Base-by-base conservation (phyloP, 2,888 invertebrate genomes). In the Erpobdella octoculata region DNA sequence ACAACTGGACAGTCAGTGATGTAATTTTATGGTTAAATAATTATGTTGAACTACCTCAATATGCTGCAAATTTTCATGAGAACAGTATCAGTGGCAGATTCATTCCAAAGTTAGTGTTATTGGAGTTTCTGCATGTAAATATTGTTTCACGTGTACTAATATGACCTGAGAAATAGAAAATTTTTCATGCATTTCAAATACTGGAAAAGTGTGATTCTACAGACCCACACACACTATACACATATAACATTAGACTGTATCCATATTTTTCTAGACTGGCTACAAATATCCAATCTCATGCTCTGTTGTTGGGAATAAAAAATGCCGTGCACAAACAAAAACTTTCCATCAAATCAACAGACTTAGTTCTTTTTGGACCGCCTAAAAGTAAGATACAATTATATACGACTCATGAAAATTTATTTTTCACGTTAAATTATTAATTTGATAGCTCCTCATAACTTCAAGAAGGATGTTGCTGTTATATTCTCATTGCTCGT, bases 261-360 rank as follows among this genome's bases (percentile, higher is more conserved):
- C 46, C 46, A 41, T 41, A 41, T 41, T 41, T n/a, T 78, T 80
- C 61, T 77, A 96, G 96, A 84, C 86, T 98, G 85, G 97, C 98
- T 71, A 91, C 92, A 59, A 93, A 93, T 84, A 90, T 81, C 8
- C 81, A 82, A 25, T 95, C 90, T 85, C 86, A 95, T 75, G 89
- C 89, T 82, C 89, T 88, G 80, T 89, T 90, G 70, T 87, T 98
- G 77, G 95, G 95, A 70, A 93, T 98, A 79, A 95, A 94, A 85
- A 96, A 97, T 85, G 92, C 93, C 31, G 96, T 97, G 79, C 95
- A 98, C 85, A 93, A 93, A 81, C 95, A 97, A 86, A 97, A 97
- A 85, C 78, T 84, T 18, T 90, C 93, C 3, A 86, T 98, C 59
- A 97, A 98, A 85, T 97, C 98, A 21, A 95, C 96, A 91, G 98